phyloP scores from a whole-genome alignment of 2,113 vertebrate genomes.

The Coptodon rendalli region DNA sequence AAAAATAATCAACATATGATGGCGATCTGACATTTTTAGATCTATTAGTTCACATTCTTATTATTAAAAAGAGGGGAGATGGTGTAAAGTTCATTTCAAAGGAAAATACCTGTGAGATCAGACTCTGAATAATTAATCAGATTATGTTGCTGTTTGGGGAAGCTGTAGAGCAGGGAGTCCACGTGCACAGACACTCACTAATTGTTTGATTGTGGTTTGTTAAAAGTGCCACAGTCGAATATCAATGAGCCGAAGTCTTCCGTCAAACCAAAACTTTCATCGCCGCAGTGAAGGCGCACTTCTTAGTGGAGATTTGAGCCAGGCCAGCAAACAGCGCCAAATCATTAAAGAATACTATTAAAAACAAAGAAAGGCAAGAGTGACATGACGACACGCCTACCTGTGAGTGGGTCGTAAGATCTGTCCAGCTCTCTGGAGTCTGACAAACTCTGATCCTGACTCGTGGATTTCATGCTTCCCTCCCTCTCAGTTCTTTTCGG shows the following conservation, averaged over 20 bases:
- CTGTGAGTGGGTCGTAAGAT: slow-evolving; percentile 85
- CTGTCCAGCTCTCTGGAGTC: slow-evolving; percentile 88
- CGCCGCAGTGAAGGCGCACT: neutral
- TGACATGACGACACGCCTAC: slow-evolving; percentile 58
- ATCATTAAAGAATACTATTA: neutral
- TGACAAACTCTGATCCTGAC: slow-evolving; percentile 83
- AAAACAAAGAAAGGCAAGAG: neutral
- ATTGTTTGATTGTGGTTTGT: neutral
- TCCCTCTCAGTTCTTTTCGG: neutral
- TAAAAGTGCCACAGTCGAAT: neutral
- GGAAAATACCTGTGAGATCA: neutral
- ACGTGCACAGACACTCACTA: neutral
- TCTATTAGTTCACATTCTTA: neutral
- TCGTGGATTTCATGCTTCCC: slow-evolving; percentile 78
- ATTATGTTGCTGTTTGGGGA: neutral
- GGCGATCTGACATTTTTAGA: neutral
- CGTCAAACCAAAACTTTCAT: neutral
- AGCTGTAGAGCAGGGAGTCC: neutral
- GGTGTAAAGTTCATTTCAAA: neutral
- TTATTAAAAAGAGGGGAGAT: neutral
- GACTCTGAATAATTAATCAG: neutral
- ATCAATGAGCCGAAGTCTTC: neutral
- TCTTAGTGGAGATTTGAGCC: neutral
- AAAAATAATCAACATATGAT: neutral
- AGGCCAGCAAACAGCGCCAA: neutral